Percentiles rank a stretch among this genome's conserved stretches.
Conservation (phyloP, 2,797 vertebrate species). For the Clarias fuscus region DNA sequence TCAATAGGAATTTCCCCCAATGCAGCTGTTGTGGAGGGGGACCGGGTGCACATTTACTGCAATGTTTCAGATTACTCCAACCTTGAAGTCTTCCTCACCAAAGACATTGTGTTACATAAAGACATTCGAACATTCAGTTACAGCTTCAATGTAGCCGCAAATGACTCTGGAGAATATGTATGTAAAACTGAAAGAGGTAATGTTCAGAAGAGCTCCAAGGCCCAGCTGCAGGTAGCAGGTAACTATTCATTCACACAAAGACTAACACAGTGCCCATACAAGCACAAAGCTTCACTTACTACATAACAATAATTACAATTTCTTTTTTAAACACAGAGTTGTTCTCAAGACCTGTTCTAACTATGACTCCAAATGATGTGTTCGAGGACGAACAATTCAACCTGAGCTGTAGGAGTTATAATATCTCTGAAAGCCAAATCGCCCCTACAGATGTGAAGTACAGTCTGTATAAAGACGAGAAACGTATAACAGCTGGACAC, state of each 20-base stretch:
- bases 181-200: conserved; percentile 68
- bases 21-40: conserved; percentile 61
- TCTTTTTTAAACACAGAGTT: conserved; percentile 63
- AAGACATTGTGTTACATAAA: conserved; percentile 55
- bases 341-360: conserved; percentile 68
- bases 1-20: conserved; percentile 61
- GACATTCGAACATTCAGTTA: conserved; percentile 29
- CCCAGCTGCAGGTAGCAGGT: conserved; percentile 62
- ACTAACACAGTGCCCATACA: background rate
- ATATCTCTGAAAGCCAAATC: conserved; percentile 52
- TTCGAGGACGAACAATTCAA: conserved; percentile 59
- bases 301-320: background rate
- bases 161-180: conserved; percentile 64
- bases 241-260: background rate
- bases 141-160: conserved; percentile 27
- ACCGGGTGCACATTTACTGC: conserved; percentile 63
- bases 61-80: conserved; percentile 40
- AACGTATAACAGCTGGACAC: background rate
- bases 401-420: conserved; percentile 62
- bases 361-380: conserved; percentile 53
- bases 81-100: conserved; percentile 66
- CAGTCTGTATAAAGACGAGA: conserved; percentile 61
- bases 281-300: background rate
- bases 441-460: conserved; percentile 48
- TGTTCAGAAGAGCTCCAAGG: conserved; percentile 59